phyloP scores from a whole-genome alignment of 2,797 vertebrate genomes.

The Prionace glauca region DNA sequence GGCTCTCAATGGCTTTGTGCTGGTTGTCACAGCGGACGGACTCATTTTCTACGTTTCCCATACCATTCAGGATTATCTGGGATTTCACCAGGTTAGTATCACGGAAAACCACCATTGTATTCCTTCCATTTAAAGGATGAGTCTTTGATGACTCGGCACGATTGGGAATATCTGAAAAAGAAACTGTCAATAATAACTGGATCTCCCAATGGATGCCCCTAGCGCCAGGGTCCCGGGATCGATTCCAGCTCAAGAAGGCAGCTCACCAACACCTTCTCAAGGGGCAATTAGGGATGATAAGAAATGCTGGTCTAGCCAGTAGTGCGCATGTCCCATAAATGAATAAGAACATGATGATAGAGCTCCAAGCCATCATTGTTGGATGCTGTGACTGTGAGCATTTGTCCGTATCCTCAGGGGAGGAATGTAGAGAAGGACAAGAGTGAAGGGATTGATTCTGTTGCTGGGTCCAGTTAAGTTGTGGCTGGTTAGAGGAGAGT shows the following conservation, averaged over 20 bases:
- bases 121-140: background rate
- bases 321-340: no score
- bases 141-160: background rate
- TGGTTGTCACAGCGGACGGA: slow-evolving; percentile 69
- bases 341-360: background rate
- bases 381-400: background rate
- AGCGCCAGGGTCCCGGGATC: no score
- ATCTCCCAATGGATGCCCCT: background rate
- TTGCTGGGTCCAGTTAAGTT: background rate
- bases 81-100: slow-evolving; percentile 69
- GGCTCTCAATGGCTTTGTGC: slow-evolving; percentile 69
- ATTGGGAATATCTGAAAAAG: background rate
- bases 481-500: background rate
- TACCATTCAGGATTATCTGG: slow-evolving; percentile 71
- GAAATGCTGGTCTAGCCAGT: no score
- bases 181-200: background rate
- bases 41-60: slow-evolving; percentile 67
- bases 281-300: no score
- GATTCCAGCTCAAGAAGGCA: no score
- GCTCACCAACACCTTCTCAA: no score
- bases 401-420: background rate
- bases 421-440: background rate
- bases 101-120: background rate
- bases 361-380: background rate
- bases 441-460: background rate